A percentile compares a stretch with the other conserved stretches of the same genome.
Evolutionary conservation across 1,140 invertebrate genomes (phyloP).

Genomic region (Eueides isabella): DNA sequence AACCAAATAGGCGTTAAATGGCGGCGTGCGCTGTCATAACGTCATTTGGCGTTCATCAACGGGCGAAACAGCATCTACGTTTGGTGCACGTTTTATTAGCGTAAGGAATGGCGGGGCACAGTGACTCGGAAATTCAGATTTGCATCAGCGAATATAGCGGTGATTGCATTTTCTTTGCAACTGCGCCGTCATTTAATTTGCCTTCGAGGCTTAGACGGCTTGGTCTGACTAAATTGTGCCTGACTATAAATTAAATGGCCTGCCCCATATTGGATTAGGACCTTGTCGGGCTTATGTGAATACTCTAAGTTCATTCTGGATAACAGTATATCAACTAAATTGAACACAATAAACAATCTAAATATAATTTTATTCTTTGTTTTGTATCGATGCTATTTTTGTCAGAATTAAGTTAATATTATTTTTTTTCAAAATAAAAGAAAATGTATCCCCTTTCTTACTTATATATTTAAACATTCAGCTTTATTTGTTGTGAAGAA

Average conservation of each 20-base stretch:
- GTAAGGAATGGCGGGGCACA: slow-evolving; percentile 80
- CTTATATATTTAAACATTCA: too few relatives aligned
- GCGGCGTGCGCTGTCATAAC: slow-evolving; percentile 80
- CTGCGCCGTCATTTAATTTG: slow-evolving; percentile 78
- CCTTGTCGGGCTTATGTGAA: slow-evolving; percentile 15
- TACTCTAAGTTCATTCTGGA: background rate
- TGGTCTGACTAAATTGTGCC: slow-evolving; percentile 61
- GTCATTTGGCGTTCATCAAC: slow-evolving; percentile 80
- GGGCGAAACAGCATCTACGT: slow-evolving; percentile 76
- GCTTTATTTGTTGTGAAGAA: too few relatives aligned
- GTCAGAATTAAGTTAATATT: too few relatives aligned
- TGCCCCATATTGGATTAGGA: slow-evolving; percentile 36
- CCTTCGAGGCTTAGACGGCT: slow-evolving; percentile 56
- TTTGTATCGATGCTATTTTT: background rate
- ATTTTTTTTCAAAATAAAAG: too few relatives aligned
- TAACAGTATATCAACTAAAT: slow-evolving; percentile 17
- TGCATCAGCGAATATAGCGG: slow-evolving; percentile 71
- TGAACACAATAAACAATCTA: slow-evolving; percentile 4
- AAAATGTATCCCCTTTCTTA: too few relatives aligned
- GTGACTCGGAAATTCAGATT: slow-evolving; percentile 77
- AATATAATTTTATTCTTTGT: background rate
- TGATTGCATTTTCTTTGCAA: slow-evolving; percentile 81
- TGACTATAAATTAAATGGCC: slow-evolving; percentile 47
- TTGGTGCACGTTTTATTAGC: slow-evolving; percentile 81
- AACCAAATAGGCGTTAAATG: slow-evolving; percentile 82